Evolutionary conservation across 2,113 vertebrate genomes (phyloP).

Genomic region (Syrrhaptes paradoxus): DNA sequence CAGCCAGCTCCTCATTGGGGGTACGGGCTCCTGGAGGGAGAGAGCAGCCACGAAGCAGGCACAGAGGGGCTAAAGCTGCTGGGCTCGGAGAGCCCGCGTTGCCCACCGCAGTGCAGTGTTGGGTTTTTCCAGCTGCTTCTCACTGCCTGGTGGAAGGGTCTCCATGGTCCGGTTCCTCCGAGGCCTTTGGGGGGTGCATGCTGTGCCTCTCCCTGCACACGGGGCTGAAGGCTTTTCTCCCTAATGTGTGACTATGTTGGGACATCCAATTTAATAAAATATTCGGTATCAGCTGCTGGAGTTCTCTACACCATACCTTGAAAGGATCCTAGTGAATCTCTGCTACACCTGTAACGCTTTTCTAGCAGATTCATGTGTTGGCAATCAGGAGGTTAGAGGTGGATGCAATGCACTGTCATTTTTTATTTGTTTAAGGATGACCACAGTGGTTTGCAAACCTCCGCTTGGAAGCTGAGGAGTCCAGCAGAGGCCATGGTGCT

Average conservation of each 20-base stretch:
- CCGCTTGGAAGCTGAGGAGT: neutral
- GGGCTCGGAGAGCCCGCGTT: fast-evolving
- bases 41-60: neutral
- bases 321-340: neutral
- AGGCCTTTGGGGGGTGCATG: neutral
- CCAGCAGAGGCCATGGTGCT: neutral
- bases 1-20: neutral
- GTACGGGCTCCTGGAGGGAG: neutral
- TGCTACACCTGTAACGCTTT: neutral
- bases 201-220: neutral
- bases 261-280: neutral
- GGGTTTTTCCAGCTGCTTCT: neutral
- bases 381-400: neutral
- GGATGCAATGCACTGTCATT: neutral
- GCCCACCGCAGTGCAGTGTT: neutral
- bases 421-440: neutral
- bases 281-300: neutral
- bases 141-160: neutral
- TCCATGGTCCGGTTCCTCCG: neutral
- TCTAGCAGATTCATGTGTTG: neutral
- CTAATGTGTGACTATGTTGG: neutral
- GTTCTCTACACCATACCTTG: neutral
- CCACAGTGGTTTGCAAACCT: neutral
- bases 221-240: neutral
- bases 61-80: neutral